A percentile compares a stretch with the other conserved stretches of the same genome.
Evolutionary conservation across 2,888 invertebrate genomes (phyloP).

Genomic region (Mantis religiosa): DNA sequence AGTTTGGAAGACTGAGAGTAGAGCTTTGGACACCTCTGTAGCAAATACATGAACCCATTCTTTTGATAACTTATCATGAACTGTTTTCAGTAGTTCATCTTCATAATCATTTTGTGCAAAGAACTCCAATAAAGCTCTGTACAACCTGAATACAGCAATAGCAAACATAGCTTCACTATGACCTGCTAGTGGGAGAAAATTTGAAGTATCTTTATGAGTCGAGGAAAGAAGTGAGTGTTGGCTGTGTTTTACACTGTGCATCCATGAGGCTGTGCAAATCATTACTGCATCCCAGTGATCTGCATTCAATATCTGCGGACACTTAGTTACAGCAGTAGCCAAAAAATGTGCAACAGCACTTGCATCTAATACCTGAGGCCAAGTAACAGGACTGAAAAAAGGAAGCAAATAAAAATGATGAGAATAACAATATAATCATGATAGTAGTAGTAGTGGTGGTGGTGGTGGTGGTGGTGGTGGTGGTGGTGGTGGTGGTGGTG

Average conservation of each 20-base stretch:
- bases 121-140: neutral
- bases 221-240: neutral
- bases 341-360: neutral
- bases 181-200: neutral
- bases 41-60: slow-evolving; percentile 80
- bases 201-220: neutral
- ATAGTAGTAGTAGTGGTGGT: too few species aligned
- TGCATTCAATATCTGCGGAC: neutral
- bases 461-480: too few species aligned
- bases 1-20: slow-evolving; percentile 52
- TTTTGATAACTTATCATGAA: slow-evolving; percentile 32
- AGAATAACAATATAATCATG: too few species aligned
- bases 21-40: slow-evolving; percentile 54
- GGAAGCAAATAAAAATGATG: neutral
- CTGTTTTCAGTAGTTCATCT: neutral
- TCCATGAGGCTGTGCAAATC: neutral
- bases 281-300: neutral
- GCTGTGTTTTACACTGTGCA: neutral
- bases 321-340: neutral
- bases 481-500: too few species aligned
- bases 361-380: neutral
- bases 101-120: neutral
- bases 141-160: neutral
- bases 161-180: neutral
- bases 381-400: neutral